Evolutionary conservation across 2,888 invertebrate species (phyloP), one percentile per base, ranked within the genome.

Genomic region (Luperina testacea): DNA sequence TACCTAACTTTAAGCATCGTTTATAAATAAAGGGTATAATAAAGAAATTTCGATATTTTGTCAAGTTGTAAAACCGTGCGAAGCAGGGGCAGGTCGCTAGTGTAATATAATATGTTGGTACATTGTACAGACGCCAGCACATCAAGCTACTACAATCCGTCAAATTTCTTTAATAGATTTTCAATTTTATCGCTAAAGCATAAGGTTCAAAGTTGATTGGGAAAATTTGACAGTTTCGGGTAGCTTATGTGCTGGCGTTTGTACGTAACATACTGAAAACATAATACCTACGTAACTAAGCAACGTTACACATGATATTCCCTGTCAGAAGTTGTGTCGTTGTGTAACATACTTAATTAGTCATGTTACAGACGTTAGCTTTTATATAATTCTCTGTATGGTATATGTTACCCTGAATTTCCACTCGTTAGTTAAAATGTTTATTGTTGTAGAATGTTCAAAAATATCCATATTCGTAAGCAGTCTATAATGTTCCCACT

Each of bases 261-360:
- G 48, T 32, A 63, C 5, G 42, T 27, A 45, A 27, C 57, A 51
- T n/a, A 20, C 45, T 61, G 61, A 57, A 72, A 32, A 59, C 32
- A 32, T 57, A 51, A 20, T 64, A 53, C 17, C 20, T 24, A 48
- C n/a, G 32, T 69, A 51, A 51, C 48, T 65, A 63, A 78, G 57
- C 59, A 64, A 65, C 57, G 11, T 24, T 64, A 32, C 75, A 38
- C 65, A 59, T 75, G n/a, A 69, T 53, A 75, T 75, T 78, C 53
- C 45, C n/a, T 51, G 80, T 42, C 74, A 70, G 20, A 57, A 64
- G 38, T 68, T 69, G 38, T 45, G 51, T 51, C 59, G 45, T 15
- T 61, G 71, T 68, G 76, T 83, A 38, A 72, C 72, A 80, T n/a
- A 65, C 84, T 74, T 80, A 86, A 84, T 84, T 84, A 83, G 87